These are phyloP conservation scores for Aphelinus atriplicis DNA, from an alignment of 1,140 invertebrate genomes.

Conservation along the genomic window DNA sequence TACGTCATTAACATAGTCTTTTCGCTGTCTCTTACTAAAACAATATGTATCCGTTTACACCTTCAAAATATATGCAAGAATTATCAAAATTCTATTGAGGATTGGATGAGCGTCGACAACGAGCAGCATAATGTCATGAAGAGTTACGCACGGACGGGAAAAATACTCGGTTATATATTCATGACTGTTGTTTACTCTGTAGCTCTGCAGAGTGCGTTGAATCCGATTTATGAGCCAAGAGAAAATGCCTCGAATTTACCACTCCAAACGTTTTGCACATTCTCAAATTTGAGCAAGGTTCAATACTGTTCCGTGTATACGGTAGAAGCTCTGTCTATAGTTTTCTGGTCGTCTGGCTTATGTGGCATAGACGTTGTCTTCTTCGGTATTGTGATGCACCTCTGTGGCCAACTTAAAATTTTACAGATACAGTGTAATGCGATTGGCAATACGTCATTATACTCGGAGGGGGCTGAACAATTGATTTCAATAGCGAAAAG, in stretches of 20 bases:
- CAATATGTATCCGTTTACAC: neutral
- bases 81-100: neutral
- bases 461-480: neutral
- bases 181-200: neutral
- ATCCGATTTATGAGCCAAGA: neutral
- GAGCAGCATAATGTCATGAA: neutral
- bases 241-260: neutral
- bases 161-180: neutral
- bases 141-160: neutral
- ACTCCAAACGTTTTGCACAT: neutral
- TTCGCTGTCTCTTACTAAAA: neutral
- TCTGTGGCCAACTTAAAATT: neutral
- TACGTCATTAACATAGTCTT: neutral
- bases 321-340: neutral
- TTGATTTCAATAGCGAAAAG: constrained; percentile 37
- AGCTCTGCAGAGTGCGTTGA: neutral
- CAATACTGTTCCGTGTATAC: neutral
- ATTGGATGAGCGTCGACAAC: neutral
- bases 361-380: neutral
- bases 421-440: neutral
- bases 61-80: neutral
- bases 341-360: neutral
- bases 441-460: neutral
- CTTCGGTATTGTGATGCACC: neutral
- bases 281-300: neutral